These are phyloP conservation scores for Dicentrarchus labrax DNA, from an alignment of 2,113 vertebrate genomes.

Conservation along the genomic window DNA sequence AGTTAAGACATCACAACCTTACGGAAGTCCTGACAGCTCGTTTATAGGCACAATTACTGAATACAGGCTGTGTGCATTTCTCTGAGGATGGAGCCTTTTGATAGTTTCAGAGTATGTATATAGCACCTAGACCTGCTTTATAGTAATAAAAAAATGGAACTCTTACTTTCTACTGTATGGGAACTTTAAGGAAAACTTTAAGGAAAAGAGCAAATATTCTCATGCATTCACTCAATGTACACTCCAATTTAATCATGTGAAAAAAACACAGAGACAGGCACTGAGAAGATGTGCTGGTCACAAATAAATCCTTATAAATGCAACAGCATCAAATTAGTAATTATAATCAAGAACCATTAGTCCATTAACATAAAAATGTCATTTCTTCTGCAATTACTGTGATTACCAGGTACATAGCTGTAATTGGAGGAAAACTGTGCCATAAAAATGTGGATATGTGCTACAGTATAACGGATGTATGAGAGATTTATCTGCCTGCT, in stretches of 20 bases:
- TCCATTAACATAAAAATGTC: background rate
- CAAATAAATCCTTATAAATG: slow-evolving; percentile 23
- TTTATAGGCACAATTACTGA: no score
- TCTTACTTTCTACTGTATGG: no score
- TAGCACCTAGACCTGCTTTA: no score
- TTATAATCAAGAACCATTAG: slow-evolving; percentile 22
- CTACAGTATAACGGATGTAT: background rate
- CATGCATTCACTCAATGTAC: background rate
- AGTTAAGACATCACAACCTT: no score
- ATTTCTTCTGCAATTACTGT: slow-evolving; percentile 7
- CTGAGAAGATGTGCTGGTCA: slow-evolving; percentile 2
- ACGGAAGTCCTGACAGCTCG: no score
- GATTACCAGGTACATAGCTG: slow-evolving; percentile 9
- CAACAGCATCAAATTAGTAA: background rate
- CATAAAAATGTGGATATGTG: background rate
- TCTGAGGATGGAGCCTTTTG: no score
- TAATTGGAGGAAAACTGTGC: background rate
- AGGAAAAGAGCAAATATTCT: background rate
- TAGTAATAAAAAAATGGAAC: no score
- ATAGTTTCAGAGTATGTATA: no score
- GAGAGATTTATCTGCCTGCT: slow-evolving; percentile 21
- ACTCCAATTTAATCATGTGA: background rate
- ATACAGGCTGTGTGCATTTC: no score
- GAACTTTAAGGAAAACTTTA: no score
- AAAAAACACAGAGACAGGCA: background rate